These are phyloP conservation scores for Chrysomallon squamiferum DNA, from an alignment of 1,140 invertebrate genomes.

Conservation along the genomic window DNA sequence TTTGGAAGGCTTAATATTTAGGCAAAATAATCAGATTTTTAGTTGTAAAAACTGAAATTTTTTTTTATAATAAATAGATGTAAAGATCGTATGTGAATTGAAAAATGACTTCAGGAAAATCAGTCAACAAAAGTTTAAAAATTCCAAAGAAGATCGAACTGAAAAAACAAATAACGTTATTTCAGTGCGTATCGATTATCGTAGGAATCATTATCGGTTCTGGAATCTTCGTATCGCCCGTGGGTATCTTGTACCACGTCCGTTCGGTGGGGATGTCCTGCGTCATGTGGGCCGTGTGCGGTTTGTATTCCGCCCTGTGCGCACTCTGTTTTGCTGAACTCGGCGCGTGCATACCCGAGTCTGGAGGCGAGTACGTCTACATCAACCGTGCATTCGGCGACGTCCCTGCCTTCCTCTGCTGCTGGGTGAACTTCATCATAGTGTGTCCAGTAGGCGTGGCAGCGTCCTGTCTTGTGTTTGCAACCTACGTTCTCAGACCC, in stretches of 20 bases:
- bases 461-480: constrained; percentile 94
- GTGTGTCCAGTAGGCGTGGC: constrained; percentile 89
- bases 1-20: no score
- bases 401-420: constrained; percentile 85
- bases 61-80: no score
- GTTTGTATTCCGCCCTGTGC: constrained; percentile 80
- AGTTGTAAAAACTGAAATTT: no score
- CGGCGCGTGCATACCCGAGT: constrained; percentile 90
- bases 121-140: no score
- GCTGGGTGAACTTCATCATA: constrained; percentile 79
- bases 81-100: no score
- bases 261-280: constrained; percentile 82
- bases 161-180: constrained; percentile 51
- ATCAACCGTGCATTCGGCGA: constrained; percentile 85
- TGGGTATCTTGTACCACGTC: constrained; percentile 81
- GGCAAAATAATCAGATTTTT: no score
- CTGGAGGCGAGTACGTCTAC: constrained; percentile 97
- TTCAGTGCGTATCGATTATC: constrained; percentile 57
- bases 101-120: no score
- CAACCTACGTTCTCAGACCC: constrained; percentile 92
- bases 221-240: constrained; percentile 96
- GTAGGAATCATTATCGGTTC: constrained; percentile 72
- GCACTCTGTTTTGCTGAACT: constrained; percentile 93
- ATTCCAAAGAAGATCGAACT: constrained; percentile 31
- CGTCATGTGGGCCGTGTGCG: constrained; percentile 82